Percentiles rank a stretch among this genome's conserved stretches.
Conservation (phyloP, 2,888 invertebrate species). For the Athrips mouffetella region DNA sequence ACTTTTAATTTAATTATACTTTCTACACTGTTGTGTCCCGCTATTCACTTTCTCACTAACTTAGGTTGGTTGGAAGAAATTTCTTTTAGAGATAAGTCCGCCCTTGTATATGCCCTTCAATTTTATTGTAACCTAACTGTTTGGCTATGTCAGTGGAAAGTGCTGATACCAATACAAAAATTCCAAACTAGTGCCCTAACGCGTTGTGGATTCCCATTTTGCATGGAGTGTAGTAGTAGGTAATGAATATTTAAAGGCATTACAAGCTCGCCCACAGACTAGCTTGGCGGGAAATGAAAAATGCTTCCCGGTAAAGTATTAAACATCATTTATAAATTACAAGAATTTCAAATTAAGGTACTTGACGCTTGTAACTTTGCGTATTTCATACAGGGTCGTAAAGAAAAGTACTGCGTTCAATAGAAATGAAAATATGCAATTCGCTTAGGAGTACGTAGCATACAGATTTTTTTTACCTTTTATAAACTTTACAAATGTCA, state of each 20-base stretch:
- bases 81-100: too few relatives aligned
- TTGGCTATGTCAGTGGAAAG: neutral
- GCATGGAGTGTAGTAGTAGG: neutral
- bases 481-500: too few relatives aligned
- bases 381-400: too few relatives aligned
- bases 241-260: conserved; percentile 5
- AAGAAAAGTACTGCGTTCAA: too few relatives aligned
- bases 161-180: neutral
- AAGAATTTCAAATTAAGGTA: conserved; percentile 14
- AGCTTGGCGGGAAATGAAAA: neutral
- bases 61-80: too few relatives aligned
- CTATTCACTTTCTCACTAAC: too few relatives aligned
- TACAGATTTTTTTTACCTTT: too few relatives aligned
- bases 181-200: neutral
- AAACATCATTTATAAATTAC: conserved; percentile 8
- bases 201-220: neutral
- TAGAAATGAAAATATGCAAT: too few relatives aligned
- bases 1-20: too few relatives aligned
- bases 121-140: too few relatives aligned
- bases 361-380: conserved; percentile 2
- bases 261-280: neutral
- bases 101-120: neutral
- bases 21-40: too few relatives aligned
- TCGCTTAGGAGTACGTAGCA: too few relatives aligned
- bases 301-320: neutral